phyloP scores from a whole-genome alignment of 2,797 vertebrate genomes.

The Delichon dasypus region DNA sequence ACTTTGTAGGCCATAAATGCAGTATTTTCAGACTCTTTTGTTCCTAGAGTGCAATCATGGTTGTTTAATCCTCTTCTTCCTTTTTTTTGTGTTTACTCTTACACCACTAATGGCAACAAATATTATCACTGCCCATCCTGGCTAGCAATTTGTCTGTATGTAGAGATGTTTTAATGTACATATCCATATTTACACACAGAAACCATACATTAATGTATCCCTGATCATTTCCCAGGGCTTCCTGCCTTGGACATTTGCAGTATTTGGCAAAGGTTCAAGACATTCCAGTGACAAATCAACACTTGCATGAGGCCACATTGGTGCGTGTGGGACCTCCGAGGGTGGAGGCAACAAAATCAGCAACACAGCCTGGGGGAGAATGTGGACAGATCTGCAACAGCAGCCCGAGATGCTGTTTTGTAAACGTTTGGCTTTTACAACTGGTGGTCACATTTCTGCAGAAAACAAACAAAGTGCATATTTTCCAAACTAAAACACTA shows the following conservation, averaged over 20 bases:
- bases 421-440: neutral
- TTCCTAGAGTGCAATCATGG: neutral
- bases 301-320: neutral
- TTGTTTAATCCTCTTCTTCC: neutral
- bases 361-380: neutral
- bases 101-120: neutral
- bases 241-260: neutral
- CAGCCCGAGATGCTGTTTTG: neutral
- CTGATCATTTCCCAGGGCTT: neutral
- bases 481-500: neutral
- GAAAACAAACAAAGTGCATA: neutral
- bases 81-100: neutral
- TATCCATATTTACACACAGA: neutral
- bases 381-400: neutral
- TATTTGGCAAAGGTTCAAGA: neutral
- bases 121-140: neutral
- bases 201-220: neutral
- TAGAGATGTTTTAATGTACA: neutral
- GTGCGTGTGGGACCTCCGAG: rapidly evolving
- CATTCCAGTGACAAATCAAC: neutral
- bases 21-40: neutral
- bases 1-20: neutral
- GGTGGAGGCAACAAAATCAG: neutral
- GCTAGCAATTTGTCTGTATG: neutral
- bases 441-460: neutral